Conservation (phyloP, 64 coral and sea anemone species). For the Dendronephthya gigantea region DNA sequence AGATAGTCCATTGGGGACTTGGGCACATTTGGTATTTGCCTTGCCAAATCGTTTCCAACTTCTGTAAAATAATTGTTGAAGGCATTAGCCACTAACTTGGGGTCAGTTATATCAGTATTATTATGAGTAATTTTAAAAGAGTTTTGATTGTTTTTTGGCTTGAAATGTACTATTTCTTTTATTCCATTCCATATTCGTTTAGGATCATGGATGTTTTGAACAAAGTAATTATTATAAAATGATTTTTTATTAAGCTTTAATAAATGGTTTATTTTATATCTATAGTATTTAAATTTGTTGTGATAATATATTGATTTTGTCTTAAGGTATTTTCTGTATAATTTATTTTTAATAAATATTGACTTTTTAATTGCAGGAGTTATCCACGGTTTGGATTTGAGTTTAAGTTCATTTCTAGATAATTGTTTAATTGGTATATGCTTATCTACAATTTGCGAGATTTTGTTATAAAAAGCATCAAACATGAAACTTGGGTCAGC, state of each 20-base stretch:
- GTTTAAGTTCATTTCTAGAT: not conserved
- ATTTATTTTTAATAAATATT: not conserved
- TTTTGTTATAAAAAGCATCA: not conserved
- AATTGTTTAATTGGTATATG: not conserved
- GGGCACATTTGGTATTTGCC: not conserved
- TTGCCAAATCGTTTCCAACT: not conserved
- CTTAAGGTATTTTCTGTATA: not conserved
- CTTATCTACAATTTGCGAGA: not conserved
- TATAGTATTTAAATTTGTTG: conserved; percentile 1
- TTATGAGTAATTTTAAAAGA: not conserved
- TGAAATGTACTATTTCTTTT: not conserved
- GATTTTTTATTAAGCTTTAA: not conserved
- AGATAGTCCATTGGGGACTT: not conserved
- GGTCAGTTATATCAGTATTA: not conserved
- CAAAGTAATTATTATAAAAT: conserved; percentile 2
- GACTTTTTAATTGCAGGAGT: not conserved
- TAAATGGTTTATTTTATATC: conserved; percentile 3
- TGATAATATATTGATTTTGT: not conserved
- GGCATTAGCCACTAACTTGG: not conserved
- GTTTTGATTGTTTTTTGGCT: not conserved
- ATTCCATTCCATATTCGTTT: not conserved
- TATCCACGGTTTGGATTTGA: not conserved
- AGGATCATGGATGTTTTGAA: not conserved
- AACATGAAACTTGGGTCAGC: not conserved
- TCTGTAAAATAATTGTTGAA: not conserved